phyloP scores from a whole-genome alignment of 1,140 invertebrate species.

The Triops cancriformis region DNA sequence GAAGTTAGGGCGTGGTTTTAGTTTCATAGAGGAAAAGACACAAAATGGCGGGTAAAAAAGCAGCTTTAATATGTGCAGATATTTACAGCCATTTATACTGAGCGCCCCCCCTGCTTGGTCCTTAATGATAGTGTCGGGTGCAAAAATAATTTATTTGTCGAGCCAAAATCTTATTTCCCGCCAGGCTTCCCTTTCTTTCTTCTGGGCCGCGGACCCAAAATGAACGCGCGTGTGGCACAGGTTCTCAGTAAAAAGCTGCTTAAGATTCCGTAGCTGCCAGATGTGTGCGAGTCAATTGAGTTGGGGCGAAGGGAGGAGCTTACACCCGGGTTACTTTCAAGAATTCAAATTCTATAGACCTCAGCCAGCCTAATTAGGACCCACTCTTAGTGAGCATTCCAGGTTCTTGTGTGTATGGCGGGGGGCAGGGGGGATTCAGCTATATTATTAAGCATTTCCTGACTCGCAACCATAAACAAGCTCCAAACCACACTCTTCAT shows the following conservation, averaged over 20 bases:
- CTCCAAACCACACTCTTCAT: no score
- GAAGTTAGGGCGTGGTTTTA: no score
- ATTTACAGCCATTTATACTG: not conserved
- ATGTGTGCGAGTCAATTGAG: conserved; percentile 5
- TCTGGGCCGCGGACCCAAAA: not conserved
- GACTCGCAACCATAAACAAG: no score
- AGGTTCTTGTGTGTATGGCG: no score
- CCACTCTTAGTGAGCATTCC: no score
- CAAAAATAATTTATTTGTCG: not conserved
- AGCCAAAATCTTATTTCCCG: not conserved
- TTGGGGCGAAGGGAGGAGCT: not conserved
- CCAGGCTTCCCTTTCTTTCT: not conserved
- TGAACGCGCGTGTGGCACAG: not conserved
- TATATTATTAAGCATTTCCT: no score
- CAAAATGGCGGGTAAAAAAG: not conserved
- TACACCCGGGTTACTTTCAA: no score
- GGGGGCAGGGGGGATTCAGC: no score
- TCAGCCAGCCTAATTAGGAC: no score
- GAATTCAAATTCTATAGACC: no score
- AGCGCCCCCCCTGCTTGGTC: not conserved
- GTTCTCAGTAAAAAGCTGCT: conserved; percentile 8
- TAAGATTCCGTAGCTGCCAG: not conserved
- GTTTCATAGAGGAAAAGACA: not conserved
- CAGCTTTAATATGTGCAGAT: not conserved
- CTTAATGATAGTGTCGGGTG: not conserved